These are phyloP conservation scores for Lipotes vexillifer DNA, from an alignment of 2,113 vertebrate species.

Conservation along the genomic window DNA sequence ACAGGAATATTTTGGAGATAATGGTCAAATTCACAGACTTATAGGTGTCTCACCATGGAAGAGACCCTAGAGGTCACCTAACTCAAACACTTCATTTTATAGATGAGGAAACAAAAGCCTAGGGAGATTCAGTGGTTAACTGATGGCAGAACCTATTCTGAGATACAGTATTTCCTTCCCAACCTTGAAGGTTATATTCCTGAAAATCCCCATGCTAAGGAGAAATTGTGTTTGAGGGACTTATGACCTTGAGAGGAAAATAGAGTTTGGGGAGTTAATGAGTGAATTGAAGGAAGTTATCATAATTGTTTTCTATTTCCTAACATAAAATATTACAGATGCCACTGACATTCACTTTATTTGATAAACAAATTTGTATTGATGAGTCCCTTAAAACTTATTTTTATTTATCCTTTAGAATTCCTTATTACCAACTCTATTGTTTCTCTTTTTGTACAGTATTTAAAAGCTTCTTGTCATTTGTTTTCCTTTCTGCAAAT, in stretches of 20 bases:
- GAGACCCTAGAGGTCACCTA: conserved; percentile 6
- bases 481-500: not conserved
- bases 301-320: not conserved
- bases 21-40: conserved; percentile 27
- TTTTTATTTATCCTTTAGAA: not conserved
- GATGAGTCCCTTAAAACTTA: not conserved
- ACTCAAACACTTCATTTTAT: conserved; percentile 58
- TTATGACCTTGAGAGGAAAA: conserved; percentile 26
- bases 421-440: not conserved
- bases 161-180: conserved; percentile 8
- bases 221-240: conserved; percentile 38
- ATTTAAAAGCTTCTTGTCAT: not conserved
- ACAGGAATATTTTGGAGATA: conserved; percentile 31
- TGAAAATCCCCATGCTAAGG: conserved; percentile 26
- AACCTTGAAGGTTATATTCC: conserved; percentile 10
- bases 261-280: not conserved
- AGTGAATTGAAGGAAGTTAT: not conserved
- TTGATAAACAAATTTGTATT: not conserved
- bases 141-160: conserved; percentile 29
- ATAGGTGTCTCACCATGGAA: not conserved
- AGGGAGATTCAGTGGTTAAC: not conserved
- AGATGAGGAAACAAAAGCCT: conserved; percentile 58
- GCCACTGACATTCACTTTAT: not conserved
- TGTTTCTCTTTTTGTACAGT: not conserved
- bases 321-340: not conserved